Base-by-base conservation (phyloP, 2,888 invertebrate genomes). In the Hofmannophila pseudospretella region DNA sequence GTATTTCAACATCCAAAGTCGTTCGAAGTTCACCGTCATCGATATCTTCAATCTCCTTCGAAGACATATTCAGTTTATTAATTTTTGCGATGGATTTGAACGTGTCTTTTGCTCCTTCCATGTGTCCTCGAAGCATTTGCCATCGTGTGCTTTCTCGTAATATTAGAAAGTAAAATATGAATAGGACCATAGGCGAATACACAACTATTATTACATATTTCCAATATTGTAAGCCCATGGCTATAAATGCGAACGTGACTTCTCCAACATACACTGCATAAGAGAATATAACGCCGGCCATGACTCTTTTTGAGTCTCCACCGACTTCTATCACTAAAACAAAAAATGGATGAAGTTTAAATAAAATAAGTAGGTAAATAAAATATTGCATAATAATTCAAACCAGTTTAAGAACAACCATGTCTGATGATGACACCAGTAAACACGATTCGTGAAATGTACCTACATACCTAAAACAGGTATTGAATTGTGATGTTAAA, bases 281-380 rank as follows among this genome's bases (percentile, higher is more conserved):
- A 0, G 79, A 69, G 44, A 80, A 79, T 31, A 80, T 58, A 0
- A 80, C 67, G 12, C 80, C 78, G 1, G 77, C 62, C 20, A 67
- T 36, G 1, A 80, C 75, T 51, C 80, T 58, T 48, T 75, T 77
- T n/a, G 66, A 61, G 44, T 72, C 68, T 2, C 81, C 78, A 3
- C 77, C 77, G 4, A 78, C 63, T 69, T 81, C 81, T 10, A 81
- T 71, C 45, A 81, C 81, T 81, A 56, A 41, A 74, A 79, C 27
- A 36, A 5, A 23, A 23, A 8, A 23, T 5, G 23, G 3, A 8
- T 2, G 23, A 5, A 23, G 2, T n/a, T n/a, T n/a, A n/a, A n/a
- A n/a, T n/a, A n/a, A 5, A 23, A 23, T 5, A 23, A 23, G 23
- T 23, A 8, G 8, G 23, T 23, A 23, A 7, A n/a, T n/a, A n/a